Evolutionary conservation across 1,140 invertebrate species (phyloP), one percentile per base, ranked within the genome.

Genomic region (Drosophila kohkoa): DNA sequence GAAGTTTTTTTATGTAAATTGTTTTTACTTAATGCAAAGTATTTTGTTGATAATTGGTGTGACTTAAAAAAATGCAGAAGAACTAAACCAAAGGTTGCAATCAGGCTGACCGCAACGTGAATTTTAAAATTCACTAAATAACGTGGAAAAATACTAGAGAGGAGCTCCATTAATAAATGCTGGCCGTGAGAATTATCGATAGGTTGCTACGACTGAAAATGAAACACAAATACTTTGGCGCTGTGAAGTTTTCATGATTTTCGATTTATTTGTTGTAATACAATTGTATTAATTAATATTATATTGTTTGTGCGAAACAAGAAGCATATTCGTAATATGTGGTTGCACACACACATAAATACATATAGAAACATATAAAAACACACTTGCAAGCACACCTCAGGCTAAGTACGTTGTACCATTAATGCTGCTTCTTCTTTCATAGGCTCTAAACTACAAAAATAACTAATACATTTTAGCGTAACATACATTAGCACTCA

Each of bases 51-150:
- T 10, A 38, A 10, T 48, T 55, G 32, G 32, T 46, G 41, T 46
- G n/a, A 62, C 45, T 32, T 48, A 32, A 46, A 59, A 59, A 59
- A 62, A 62, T 30, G 28, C 41, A 48, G 45, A 62, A 32, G 41
- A 46, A 62, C 20, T 30, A 62, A 62, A 62, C 45, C 45, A 62
- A 62, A 62, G 41, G 59, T 62, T 62, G 45, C 45, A 62, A 54
- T 6, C 41, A 43, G 41, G 41, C 3, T 43, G 41, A 43, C 41
- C 41, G 11, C 41, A 43, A 13, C 11, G 11, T 43, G 41, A 13
- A 43, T 43, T 43, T 43, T 4, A 7, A 43, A 43, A 43, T 43
- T 4, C 41, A 43, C 41, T 43, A 43, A 5, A 13, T 43, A 13
- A 13, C n/a, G 41, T 13, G 11, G 5, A n/a, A n/a, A 43, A 43